Evolutionary conservation across 2,888 invertebrate genomes (phyloP).

Genomic region (Drepanosiphum platanoidis): DNA sequence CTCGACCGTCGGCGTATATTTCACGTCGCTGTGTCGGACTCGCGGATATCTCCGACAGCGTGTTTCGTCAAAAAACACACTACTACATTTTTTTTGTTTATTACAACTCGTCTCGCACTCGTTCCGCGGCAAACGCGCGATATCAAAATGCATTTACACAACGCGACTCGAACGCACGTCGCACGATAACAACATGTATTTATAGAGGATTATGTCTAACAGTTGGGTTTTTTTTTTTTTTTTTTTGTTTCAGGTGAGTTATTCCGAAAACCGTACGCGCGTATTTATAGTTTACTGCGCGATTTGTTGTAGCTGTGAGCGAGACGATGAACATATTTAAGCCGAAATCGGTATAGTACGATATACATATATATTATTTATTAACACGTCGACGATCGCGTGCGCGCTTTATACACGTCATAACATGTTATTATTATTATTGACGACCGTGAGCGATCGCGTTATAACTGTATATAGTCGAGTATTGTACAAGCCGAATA

Average conservation of each 20-base stretch:
- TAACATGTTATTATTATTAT: neutral
- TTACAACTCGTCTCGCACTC: no score
- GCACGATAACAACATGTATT: neutral
- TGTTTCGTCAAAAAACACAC: no score
- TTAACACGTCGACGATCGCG: neutral
- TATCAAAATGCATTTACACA: neutral
- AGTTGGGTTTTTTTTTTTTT: neutral
- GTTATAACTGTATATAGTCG: no score
- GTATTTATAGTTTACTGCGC: neutral
- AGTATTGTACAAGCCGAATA: no score
- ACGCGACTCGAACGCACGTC: neutral
- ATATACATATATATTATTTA: neutral
- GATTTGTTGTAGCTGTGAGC: neutral
- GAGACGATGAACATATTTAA: neutral
- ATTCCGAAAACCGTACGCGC: neutral
- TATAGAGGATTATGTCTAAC: conserved; percentile 25
- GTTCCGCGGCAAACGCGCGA: neutral
- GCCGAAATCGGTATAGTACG: conserved; percentile 9
- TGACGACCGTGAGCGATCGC: neutral
- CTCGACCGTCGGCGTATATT: no score
- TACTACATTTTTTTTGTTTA: no score
- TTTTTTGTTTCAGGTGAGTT: conserved; percentile 49
- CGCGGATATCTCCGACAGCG: no score
- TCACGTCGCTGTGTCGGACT: no score
- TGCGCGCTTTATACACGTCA: neutral